Evolutionary conservation across 2,797 vertebrate species (phyloP).

Genomic region (Epinephelus malabaricus): DNA sequence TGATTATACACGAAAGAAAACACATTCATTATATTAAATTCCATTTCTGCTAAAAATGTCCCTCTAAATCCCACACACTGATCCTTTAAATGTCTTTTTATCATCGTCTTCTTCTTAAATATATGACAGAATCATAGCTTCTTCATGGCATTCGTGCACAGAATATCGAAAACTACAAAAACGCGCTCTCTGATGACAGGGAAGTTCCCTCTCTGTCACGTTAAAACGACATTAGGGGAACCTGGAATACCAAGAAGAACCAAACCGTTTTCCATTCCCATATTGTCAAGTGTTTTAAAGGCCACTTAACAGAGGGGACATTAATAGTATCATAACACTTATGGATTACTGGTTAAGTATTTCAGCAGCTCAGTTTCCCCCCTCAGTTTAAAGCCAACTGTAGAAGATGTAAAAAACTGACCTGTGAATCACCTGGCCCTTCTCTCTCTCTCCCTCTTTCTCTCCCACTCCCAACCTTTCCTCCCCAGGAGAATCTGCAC

Average conservation of each 20-base stretch:
- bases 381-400: conserved; percentile 63
- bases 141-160: conserved; percentile 5
- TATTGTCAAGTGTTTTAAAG: conserved; percentile 66
- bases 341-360: conserved; percentile 73
- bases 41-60: too few relatives aligned
- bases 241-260: conserved; percentile 30
- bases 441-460: conserved; percentile 38
- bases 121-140: not conserved
- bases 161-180: conserved; percentile 11
- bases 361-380: conserved; percentile 69
- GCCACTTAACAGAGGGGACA: conserved; percentile 62
- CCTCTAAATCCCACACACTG: too few relatives aligned
- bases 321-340: conserved; percentile 73
- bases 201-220: conserved; percentile 4
- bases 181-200: not conserved
- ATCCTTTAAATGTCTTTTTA: not conserved
- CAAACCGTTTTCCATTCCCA: conserved; percentile 49
- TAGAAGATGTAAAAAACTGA: conserved; percentile 78
- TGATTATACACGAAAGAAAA: too few relatives aligned
- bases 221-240: conserved; percentile 33
- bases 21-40: too few relatives aligned
- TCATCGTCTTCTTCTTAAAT: not conserved
- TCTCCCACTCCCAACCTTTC: conserved; percentile 55
- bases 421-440: conserved; percentile 75
- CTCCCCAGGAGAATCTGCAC: conserved; percentile 64